Evolutionary conservation across 2,113 vertebrate species (phyloP), one percentile per base, ranked within the genome.

Genomic region (Acrocephalus kingi): DNA sequence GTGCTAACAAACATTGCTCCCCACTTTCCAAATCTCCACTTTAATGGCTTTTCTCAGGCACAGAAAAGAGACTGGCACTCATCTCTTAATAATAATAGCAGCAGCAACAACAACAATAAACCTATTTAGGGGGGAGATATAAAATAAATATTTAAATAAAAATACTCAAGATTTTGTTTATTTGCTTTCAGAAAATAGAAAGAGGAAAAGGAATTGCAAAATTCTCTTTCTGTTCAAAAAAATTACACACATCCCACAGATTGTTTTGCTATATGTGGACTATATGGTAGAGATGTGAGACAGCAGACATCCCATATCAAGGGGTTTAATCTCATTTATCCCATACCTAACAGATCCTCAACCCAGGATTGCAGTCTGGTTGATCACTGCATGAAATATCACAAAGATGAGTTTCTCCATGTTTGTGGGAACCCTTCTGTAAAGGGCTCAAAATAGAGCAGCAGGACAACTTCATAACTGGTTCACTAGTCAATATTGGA

Each of bases 291-390:
- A 54, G 19, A 25, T 3, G 8, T 12, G 35, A 37, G 71, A 45
- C n/a, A 45, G 10, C 51, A 45, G 24, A 49, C 14, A 23, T 24
- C 18, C 72, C 35, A 2, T 8, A 22, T 13, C 43, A 22, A 3
- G 5, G 2, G 7, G 3, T 48, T 67, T 62, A 28, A 63, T 25
- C 49, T 69, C 22, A 52, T 66, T 79, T 49, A 9, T 56, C 33
- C 37, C 6, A 0, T 1, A 0, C 37, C 43, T 28, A 35, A 1
- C 0, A 84, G 20, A 63, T 3, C 58, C 52, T 41, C 33, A 24
- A 4, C 10, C 15, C 43, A 27, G 35, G 24, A 45, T 2, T 2
- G 0, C 18, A 52, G 37, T 4, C 25, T 41, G 18, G 9, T 11
- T 11, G 19, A 39, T 33, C 62, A 82, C 13, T 41, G 1, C 2